Evolutionary conservation across 2,797 vertebrate genomes (phyloP), one percentile per base, ranked within the genome.

Genomic region (Catharus ustulatus): DNA sequence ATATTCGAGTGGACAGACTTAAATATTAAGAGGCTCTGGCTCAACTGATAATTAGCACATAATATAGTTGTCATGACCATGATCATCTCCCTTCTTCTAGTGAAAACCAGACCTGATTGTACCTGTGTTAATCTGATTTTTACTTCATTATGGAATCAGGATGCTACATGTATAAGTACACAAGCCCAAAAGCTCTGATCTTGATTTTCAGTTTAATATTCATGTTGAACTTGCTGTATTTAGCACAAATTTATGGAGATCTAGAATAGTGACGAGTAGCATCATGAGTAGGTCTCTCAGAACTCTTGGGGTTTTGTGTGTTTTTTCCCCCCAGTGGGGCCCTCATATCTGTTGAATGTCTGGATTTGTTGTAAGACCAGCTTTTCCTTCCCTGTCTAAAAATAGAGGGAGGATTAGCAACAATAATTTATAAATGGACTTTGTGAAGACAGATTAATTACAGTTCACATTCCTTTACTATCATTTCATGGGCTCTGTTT

Each of bases 111-210:
- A 63, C 1, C 0, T 20, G 6, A 8, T 12, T n/a, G 4, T 42
- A 79, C 23, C 17, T 69, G 7, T 0, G 0, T 32, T 36, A 29
- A 2, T 27, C 40, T 63, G 38, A 0, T 26, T 90, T 82, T 82
- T 7, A 69, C 22, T 80, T 63, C 1, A 1, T 45, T 48, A 23
- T 13, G 19, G 12, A 57, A 52, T 45, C 17, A 38, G 32, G 15
- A 80, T 81, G 16, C 14, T 34, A 48, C 9, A 4, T 9, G 3
- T 15, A 17, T 2, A 43, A 12, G 6, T n/a, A 23, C 1, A 38
- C 5, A 54, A 74, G 12, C 10, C 23, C 64, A 71, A 29, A 67
- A 90, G 8, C 13, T 54, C 52, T 61, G 34, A 19, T 49, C 61
- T 58, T 51, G 19, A 32, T 27, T 81, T 91, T 59, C 22, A 34